A percentile compares a stretch with the other conserved stretches of the same genome.
Conservation (phyloP, 2,797 vertebrate genomes). For the Periparus ater region DNA sequence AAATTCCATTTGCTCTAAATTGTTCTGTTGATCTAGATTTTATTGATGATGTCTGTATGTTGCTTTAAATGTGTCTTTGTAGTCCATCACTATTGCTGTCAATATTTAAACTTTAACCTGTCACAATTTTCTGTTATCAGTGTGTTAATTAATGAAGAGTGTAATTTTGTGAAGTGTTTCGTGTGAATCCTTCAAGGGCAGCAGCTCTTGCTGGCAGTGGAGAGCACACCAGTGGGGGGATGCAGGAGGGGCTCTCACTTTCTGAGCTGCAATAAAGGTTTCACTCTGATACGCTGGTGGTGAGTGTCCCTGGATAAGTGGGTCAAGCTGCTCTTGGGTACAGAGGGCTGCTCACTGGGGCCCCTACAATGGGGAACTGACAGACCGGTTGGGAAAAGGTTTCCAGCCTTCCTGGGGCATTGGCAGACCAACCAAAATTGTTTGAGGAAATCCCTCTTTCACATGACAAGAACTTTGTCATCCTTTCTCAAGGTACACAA, state of each 20-base stretch:
- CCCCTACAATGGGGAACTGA: neutral
- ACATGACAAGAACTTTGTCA: neutral
- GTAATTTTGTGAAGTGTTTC: neutral
- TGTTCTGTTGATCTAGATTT: neutral
- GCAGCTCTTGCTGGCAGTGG: neutral
- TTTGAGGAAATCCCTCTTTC: neutral
- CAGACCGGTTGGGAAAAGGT: neutral
- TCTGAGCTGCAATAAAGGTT: neutral
- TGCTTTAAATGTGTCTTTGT: neutral
- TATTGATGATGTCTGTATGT: neutral
- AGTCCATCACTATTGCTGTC: too few species aligned
- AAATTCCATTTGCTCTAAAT: neutral
- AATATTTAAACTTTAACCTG: neutral
- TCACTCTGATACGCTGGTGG: rapidly evolving
- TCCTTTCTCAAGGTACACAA: neutral
- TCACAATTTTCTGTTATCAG: neutral
- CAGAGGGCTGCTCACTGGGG: neutral
- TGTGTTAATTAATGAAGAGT: neutral
- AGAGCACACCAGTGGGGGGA: neutral
- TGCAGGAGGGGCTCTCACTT: neutral
- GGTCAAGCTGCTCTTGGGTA: rapidly evolving
- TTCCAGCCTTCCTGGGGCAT: neutral
- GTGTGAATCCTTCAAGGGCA: neutral
- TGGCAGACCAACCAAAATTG: neutral
- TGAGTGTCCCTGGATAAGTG: rapidly evolving